phyloP scores from a whole-genome alignment of 2,113 vertebrate species.

The Gallinago jamesoni region DNA sequence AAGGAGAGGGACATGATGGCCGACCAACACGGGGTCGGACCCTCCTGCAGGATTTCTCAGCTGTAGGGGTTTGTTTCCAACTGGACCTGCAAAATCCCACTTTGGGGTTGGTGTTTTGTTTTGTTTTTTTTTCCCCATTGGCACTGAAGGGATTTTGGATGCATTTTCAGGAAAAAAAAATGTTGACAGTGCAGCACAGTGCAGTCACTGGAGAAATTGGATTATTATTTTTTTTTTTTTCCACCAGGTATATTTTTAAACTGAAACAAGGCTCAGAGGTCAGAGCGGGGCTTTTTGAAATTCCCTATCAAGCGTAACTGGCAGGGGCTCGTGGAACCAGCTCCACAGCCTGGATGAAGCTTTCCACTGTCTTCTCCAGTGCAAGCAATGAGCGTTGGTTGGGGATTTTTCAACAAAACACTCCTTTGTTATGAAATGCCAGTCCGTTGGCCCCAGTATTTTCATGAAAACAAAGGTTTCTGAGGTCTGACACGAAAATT shows the following conservation, averaged over 20 bases:
- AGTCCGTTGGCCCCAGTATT: rapidly evolving
- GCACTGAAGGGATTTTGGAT: not conserved
- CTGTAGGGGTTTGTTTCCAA: not conserved
- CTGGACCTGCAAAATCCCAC: not conserved
- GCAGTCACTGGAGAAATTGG: not conserved
- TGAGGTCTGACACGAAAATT: not conserved
- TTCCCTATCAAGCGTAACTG: not conserved
- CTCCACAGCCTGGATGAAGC: not conserved
- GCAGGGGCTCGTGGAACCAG: not conserved
- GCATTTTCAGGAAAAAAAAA: not conserved
- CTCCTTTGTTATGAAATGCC: not conserved
- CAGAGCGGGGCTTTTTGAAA: not conserved
- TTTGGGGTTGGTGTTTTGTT: not conserved
- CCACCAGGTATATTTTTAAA: not conserved
- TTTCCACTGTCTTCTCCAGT: not conserved
- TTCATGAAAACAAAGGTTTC: not conserved
- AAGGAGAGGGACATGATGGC: rapidly evolving
- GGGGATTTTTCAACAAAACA: not conserved
- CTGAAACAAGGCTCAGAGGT: not conserved
- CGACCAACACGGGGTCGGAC: rapidly evolving
- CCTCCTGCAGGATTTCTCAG: not conserved
- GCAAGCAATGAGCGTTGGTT: not conserved
- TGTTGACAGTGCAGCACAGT: not conserved
- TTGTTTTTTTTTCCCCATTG: not conserved
- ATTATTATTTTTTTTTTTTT: not conserved